Evolutionary conservation across 2,888 invertebrate species (phyloP).

Genomic region (Molanna angustata): DNA sequence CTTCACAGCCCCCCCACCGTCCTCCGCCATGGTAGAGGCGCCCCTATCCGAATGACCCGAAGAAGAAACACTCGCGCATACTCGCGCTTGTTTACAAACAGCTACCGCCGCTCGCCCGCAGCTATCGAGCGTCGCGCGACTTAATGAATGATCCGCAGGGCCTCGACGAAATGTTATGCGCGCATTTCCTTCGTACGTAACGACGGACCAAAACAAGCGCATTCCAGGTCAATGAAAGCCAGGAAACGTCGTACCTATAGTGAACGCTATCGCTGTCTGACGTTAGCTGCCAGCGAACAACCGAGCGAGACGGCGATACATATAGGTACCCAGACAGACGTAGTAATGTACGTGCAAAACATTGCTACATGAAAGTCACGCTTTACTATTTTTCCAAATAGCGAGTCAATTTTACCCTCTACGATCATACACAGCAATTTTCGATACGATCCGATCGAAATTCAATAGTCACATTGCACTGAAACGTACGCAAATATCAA

Average conservation of each 20-base stretch:
- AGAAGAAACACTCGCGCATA: too few relatives aligned
- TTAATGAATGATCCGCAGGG: neutral
- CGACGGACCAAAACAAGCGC: slow-evolving; percentile 25
- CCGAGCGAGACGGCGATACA: slow-evolving; percentile 14
- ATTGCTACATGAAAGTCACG: slow-evolving; percentile 30
- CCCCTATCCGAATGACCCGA: neutral
- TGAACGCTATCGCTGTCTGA: slow-evolving; percentile 47
- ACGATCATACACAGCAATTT: neutral
- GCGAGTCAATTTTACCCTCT: too few relatives aligned
- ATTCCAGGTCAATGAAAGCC: slow-evolving; percentile 30
- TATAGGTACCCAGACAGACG: slow-evolving; percentile 23
- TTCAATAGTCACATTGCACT: neutral
- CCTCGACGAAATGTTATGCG: slow-evolving; percentile 7
- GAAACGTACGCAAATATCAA: slow-evolving; percentile 13
- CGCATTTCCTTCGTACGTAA: slow-evolving; percentile 13
- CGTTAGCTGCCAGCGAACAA: neutral
- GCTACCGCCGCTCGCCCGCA: neutral
- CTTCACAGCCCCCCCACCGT: slow-evolving; percentile 40
- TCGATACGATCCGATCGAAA: neutral
- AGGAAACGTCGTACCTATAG: slow-evolving; percentile 26
- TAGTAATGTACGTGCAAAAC: slow-evolving; percentile 29
- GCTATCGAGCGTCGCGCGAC: neutral
- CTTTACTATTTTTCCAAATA: slow-evolving; percentile 28
- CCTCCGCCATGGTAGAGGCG: neutral
- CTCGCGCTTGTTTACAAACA: too few relatives aligned